phyloP scores from a whole-genome alignment of 2,888 invertebrate species.

The Abrostola triplasia region DNA sequence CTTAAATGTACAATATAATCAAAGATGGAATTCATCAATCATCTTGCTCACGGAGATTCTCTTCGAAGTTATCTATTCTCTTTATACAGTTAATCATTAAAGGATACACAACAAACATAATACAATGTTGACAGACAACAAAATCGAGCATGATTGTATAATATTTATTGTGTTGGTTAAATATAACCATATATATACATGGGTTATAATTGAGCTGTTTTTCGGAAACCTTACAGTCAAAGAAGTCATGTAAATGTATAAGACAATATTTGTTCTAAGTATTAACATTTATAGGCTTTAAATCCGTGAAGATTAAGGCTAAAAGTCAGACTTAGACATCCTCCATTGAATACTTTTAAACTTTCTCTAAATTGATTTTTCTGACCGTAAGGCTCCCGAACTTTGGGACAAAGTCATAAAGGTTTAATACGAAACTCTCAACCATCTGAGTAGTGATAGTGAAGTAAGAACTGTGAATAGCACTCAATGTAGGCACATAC shows the following conservation, averaged over 20 bases:
- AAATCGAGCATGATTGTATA: slow-evolving; percentile 77
- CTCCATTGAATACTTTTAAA: not conserved
- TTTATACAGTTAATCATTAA: not conserved
- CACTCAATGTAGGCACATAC: slow-evolving; percentile 49
- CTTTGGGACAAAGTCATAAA: slow-evolving; percentile 43
- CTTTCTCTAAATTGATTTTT: not conserved
- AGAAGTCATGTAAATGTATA: not conserved
- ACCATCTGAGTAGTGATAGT: slow-evolving; percentile 58
- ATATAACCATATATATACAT: slow-evolving; percentile 67
- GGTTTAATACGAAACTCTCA: slow-evolving; percentile 46
- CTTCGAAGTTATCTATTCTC: too few species aligned
- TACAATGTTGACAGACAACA: slow-evolving; percentile 69
- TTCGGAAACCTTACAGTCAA: slow-evolving; percentile 47
- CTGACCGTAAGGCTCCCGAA: slow-evolving; percentile 27
- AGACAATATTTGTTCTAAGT: not conserved
- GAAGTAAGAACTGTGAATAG: slow-evolving; percentile 57
- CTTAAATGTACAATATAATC: too few species aligned
- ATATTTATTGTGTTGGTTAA: slow-evolving; percentile 74
- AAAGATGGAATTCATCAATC: too few species aligned
- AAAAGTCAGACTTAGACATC: too few species aligned
- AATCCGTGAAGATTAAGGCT: too few species aligned
- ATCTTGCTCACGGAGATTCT: too few species aligned
- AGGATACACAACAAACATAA: not conserved
- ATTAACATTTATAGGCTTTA: too few species aligned
- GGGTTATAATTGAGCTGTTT: slow-evolving; percentile 52